Base-by-base conservation (phyloP, 2,113 vertebrate species). In the Caranx ignobilis region DNA sequence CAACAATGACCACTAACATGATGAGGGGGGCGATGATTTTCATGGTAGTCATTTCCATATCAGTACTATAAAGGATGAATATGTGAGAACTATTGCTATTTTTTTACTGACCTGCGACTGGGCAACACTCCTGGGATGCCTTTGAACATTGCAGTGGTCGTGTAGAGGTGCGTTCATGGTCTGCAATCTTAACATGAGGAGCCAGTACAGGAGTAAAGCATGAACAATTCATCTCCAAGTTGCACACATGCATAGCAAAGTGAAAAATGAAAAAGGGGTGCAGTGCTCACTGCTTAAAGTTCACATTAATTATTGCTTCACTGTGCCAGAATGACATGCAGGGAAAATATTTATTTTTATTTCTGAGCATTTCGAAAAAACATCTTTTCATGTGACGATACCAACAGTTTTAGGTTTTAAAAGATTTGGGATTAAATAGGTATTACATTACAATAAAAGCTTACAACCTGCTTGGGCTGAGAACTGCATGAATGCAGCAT, bases 41-140 rank as follows among this genome's bases (percentile, higher is more conserved):
- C 26, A 75, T n/a, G 50, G 63, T 57, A 48, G 32, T 78, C 77
- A 82, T 71, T 87, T 83, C 67, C 82, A 68, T 32, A 69, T 72
- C 66, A 41, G 48, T 71, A 63, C 54, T 21, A 4, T 1, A 79
- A 48, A 31, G 45, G 52, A 61, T n/a, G 54, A 77, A 19, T 37
- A 67, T 64, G 63, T 37, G 67, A 79, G 57, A 74, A 45, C 11
- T 34, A 74, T 78, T 12, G 26, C 59, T 77, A 16, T 71, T 78
- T 35, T 35, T 35, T 35, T 34, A 43, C 70, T 26, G 41, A 82
- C 65, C 63, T 50, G 47, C 71, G 55, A 6, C 54, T 72, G 72
- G 56, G 41, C 15, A 32, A 39, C 34, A 61, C 32, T 60, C n/a
- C 66, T 63, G 64, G 62, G 54, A 9, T 50, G 45, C 47, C 64